Evolutionary conservation across 2,113 vertebrate genomes (phyloP).

Genomic region (Chascanopsetta lugubris): DNA sequence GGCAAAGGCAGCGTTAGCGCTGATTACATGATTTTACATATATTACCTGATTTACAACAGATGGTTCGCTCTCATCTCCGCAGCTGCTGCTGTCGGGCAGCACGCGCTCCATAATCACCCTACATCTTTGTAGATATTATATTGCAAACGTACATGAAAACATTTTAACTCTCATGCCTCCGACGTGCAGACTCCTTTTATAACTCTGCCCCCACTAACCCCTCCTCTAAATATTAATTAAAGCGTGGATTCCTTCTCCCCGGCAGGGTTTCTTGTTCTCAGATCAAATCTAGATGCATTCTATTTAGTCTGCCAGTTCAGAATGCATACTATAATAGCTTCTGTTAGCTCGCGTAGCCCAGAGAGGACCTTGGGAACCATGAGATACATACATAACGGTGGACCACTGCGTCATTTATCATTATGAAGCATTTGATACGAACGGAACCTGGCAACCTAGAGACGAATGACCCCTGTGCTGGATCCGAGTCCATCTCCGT

Average conservation of each 20-base stretch:
- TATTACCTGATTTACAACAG: not conserved
- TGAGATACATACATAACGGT: too few relatives aligned
- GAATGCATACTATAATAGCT: not conserved
- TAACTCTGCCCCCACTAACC: constrained; percentile 4
- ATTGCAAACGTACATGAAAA: too few relatives aligned
- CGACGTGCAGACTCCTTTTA: too few relatives aligned
- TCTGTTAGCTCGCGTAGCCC: not conserved
- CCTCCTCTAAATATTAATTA: not conserved
- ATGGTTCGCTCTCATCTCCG: not conserved
- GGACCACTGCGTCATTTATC: too few relatives aligned
- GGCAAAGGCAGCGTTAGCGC: not conserved
- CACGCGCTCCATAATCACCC: not conserved
- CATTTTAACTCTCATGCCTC: not conserved
- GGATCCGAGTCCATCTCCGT: too few relatives aligned
- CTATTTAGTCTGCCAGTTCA: not conserved
- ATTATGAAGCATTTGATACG: too few relatives aligned
- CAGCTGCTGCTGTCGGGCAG: not conserved
- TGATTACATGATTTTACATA: not conserved
- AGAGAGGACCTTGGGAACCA: not conserved
- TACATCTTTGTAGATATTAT: not conserved
- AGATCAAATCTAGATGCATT: not conserved
- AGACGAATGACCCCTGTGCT: too few relatives aligned
- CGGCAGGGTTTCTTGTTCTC: not conserved
- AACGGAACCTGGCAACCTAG: too few relatives aligned
- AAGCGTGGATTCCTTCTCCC: too few relatives aligned